phyloP scores from a whole-genome alignment of 2,797 vertebrate genomes.

The Danio tinwini region DNA sequence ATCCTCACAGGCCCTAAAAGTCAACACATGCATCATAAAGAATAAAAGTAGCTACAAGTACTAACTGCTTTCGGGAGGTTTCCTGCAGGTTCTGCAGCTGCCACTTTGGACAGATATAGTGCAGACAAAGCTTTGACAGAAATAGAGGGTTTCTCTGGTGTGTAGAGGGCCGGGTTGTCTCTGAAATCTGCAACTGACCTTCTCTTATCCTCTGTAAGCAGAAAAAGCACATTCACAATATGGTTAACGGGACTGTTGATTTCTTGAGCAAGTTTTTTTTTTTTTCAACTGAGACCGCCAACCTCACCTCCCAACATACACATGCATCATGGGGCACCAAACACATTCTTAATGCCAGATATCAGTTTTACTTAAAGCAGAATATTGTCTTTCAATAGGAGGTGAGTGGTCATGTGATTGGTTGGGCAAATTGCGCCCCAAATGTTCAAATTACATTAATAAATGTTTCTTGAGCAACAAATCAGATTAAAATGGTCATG shows the following conservation, averaged over 20 bases:
- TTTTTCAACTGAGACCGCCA: conserved; percentile 25
- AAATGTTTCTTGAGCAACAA: too few relatives aligned
- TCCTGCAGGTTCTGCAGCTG: conserved; percentile 67
- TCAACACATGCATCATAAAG: conserved; percentile 45
- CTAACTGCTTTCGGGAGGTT: conserved; percentile 75
- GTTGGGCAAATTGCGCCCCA: background rate
- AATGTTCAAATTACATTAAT: too few relatives aligned
- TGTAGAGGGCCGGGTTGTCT: conserved; percentile 65
- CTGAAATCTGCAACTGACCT: conserved; percentile 71
- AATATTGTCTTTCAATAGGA: conserved; percentile 32
- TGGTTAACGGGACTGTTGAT: conserved; percentile 4
- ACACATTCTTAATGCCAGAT: background rate
- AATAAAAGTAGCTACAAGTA: conserved; percentile 38
- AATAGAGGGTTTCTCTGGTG: conserved; percentile 69
- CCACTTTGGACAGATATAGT: conserved; percentile 80
- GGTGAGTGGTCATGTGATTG: conserved; percentile 20
- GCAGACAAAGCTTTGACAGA: conserved; percentile 85
- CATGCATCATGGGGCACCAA: background rate
- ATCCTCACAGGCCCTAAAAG: conserved; percentile 27
- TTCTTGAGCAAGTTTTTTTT: conserved; percentile 36
- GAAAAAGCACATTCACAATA: conserved; percentile 58
- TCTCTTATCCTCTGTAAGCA: conserved; percentile 79
- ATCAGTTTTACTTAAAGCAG: conserved; percentile 15
- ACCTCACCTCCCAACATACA: too few relatives aligned
- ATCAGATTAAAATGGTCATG: too few relatives aligned